A percentile compares a stretch with the other conserved stretches of the same genome.
phyloP scores from a whole-genome alignment of 2,797 vertebrate species.

The Manis javanica region DNA sequence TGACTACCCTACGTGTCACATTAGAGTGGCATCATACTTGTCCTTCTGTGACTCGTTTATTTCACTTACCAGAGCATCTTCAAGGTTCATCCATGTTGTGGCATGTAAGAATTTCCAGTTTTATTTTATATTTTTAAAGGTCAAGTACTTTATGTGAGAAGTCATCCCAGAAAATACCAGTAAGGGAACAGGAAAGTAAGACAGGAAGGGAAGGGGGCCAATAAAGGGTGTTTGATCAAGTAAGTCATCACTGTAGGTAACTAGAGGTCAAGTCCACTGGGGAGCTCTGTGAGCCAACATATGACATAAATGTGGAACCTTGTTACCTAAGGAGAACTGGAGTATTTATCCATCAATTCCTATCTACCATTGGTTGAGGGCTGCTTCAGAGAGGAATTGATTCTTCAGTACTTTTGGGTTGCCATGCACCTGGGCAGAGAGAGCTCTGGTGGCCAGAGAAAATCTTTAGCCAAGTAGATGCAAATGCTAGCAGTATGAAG shows the following conservation, averaged over 20 bases:
- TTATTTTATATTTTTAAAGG: too few relatives aligned
- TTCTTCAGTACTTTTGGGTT: background rate
- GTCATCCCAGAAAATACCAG: slow-evolving; percentile 2
- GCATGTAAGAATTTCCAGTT: too few relatives aligned
- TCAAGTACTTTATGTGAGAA: background rate
- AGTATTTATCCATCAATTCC: background rate
- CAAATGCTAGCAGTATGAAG: background rate
- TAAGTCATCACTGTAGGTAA: background rate
- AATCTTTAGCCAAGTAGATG: background rate
- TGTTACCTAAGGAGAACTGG: background rate
- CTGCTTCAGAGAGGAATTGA: background rate
- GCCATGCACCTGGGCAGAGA: background rate
- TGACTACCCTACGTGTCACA: too few relatives aligned
- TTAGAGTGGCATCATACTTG: too few relatives aligned
- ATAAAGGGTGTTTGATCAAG: background rate
- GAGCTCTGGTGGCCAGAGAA: background rate
- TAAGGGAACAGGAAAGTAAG: background rate
- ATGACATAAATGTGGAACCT: background rate
- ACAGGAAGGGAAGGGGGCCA: background rate
- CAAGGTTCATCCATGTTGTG: too few relatives aligned
- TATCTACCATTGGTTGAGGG: background rate
- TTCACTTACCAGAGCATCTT: too few relatives aligned
- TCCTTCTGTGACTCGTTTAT: too few relatives aligned
- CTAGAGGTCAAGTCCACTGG: background rate
- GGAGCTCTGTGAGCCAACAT: background rate